Conservation (phyloP, 2,797 vertebrate genomes). For the Australoheros facetus region DNA sequence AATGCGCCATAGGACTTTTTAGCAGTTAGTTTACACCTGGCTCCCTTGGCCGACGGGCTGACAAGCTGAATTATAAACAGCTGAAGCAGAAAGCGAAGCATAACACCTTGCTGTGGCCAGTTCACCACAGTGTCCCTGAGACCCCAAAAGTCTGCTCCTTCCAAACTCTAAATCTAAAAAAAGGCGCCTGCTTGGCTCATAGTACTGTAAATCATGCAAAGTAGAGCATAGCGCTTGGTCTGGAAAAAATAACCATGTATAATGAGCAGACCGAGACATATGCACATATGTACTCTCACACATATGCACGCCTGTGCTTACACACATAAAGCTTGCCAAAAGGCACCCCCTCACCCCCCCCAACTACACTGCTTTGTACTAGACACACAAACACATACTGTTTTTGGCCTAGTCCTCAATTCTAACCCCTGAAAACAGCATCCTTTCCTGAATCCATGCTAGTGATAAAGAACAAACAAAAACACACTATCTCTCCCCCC, state of each 20-base stretch:
- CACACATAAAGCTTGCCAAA: conserved; percentile 53
- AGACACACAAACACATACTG: conserved; percentile 52
- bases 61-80: conserved; percentile 41
- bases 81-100: conserved; percentile 29
- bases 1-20: conserved; percentile 59
- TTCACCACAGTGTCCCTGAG: conserved; percentile 69
- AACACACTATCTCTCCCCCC: conserved; percentile 45
- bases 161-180: conserved; percentile 41
- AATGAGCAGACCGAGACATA: conserved; percentile 67
- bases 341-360: conserved; percentile 48
- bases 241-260: conserved; percentile 67
- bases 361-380: conserved; percentile 51
- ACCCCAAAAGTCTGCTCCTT: conserved; percentile 58
- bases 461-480: conserved; percentile 55
- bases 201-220: conserved; percentile 59
- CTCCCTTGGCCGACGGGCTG: conserved; percentile 40
- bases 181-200: conserved; percentile 48
- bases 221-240: conserved; percentile 56
- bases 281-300: conserved; percentile 56
- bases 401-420: conserved; percentile 38
- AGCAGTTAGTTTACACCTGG: conserved; percentile 67
- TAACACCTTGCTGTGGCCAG: conserved; percentile 47
- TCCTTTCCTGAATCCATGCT: conserved; percentile 35
- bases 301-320: conserved; percentile 30
- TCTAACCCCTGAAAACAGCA: conserved; percentile 40